Conservation (phyloP, 2,113 vertebrate genomes). For the Amia ocellicauda region DNA sequence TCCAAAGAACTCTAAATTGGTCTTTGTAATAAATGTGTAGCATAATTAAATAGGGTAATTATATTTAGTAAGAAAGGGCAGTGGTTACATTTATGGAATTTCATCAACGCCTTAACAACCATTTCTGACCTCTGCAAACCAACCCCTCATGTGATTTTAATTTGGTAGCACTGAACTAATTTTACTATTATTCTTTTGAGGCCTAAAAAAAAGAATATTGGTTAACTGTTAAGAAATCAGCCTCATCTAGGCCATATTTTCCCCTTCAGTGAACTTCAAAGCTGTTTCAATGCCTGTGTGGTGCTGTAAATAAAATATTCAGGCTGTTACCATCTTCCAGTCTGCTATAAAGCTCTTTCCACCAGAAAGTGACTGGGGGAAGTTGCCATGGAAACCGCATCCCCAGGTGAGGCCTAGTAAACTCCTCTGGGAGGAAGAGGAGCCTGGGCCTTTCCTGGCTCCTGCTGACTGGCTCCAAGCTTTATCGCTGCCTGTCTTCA, state of each 20-base stretch:
- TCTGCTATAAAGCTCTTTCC: not conserved
- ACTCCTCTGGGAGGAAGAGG: slow-evolving; percentile 30
- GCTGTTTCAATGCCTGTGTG: not conserved
- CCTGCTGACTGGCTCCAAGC: fast-evolving
- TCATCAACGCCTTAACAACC: not conserved
- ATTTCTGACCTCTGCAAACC: not conserved
- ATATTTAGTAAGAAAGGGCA: too few relatives aligned
- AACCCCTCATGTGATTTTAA: not conserved
- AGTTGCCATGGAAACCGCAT: slow-evolving; percentile 51
- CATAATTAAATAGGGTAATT: not conserved
- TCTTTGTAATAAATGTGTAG: too few relatives aligned
- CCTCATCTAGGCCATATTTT: not conserved
- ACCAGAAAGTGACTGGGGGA: slow-evolving; percentile 19
- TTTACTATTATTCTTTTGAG: not conserved
- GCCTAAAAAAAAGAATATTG: not conserved
- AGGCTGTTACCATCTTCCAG: not conserved
- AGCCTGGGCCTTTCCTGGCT: slow-evolving; percentile 26
- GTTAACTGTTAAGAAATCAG: not conserved
- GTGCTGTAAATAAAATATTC: not conserved
- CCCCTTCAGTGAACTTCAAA: not conserved
- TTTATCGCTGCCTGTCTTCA: slow-evolving; percentile 7
- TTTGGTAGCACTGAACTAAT: not conserved
- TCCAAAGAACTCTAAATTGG: too few relatives aligned
- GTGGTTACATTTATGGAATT: not conserved
- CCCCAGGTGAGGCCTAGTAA: slow-evolving; percentile 34